phyloP scores from a whole-genome alignment of 2,888 invertebrate species.

The Drosophila engyochracea region DNA sequence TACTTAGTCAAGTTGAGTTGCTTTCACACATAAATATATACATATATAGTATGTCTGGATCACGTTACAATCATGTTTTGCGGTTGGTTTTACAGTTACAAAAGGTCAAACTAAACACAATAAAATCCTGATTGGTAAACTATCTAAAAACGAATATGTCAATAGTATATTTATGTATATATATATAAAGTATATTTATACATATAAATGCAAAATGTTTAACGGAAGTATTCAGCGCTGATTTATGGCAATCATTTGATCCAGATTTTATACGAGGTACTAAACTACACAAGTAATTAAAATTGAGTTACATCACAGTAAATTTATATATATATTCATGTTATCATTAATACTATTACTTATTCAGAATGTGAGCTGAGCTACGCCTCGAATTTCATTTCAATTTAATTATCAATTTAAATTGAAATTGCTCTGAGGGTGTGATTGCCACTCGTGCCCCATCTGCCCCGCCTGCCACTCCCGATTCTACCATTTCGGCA shows the following conservation, averaged over 20 bases:
- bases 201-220: background rate
- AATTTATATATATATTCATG: conserved; percentile 3
- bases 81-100: conserved; percentile 20
- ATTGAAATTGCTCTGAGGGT: conserved; percentile 54
- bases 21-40: conserved; percentile 8
- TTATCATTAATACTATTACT: conserved; percentile 4
- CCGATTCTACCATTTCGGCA: background rate
- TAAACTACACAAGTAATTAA: background rate
- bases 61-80: conserved; percentile 1
- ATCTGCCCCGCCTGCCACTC: background rate
- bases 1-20: conserved; percentile 21
- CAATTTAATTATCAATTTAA: conserved; percentile 68
- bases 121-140: background rate
- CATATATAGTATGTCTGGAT: background rate
- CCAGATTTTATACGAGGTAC: background rate
- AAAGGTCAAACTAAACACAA: conserved; percentile 37
- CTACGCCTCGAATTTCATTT: conserved; percentile 58
- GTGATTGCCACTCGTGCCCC: conserved; percentile 7
- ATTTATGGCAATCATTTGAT: background rate
- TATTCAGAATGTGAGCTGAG: conserved; percentile 18
- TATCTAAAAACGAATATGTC: conserved; percentile 3
- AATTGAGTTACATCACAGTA: conserved; percentile 25
- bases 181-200: background rate
- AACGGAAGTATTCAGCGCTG: conserved; percentile 24
- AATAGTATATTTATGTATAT: background rate